Percentiles rank a stretch among this genome's conserved stretches.
Conservation (phyloP, 2,113 vertebrate species). For the Panthera uncia region DNA sequence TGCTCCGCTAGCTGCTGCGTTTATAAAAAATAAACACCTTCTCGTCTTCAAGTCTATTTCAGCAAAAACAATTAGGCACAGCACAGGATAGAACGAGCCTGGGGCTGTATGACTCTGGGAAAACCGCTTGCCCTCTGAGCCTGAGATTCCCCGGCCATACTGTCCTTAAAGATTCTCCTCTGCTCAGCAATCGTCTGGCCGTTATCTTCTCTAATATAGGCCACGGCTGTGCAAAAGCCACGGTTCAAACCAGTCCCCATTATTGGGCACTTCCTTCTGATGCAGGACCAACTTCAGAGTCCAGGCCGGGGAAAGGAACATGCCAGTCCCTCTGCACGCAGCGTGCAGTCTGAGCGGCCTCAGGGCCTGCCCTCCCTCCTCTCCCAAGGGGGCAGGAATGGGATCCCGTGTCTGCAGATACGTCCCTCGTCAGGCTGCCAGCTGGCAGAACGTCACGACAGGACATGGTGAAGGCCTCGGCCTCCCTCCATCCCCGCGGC, state of each 20-base stretch:
- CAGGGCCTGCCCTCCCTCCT: neutral
- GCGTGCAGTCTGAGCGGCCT: neutral
- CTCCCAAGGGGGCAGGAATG: neutral
- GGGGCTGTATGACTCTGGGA: neutral
- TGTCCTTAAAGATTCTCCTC: neutral
- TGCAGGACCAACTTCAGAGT: no score
- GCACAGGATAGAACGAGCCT: neutral
- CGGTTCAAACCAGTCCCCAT: neutral
- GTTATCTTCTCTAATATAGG: neutral
- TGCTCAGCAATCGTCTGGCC: neutral
- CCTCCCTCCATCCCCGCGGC: neutral
- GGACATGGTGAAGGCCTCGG: neutral
- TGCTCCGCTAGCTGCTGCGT: no score
- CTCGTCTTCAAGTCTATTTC: neutral
- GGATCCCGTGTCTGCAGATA: neutral
- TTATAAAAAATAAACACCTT: neutral
- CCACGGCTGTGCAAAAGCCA: neutral
- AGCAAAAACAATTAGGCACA: neutral
- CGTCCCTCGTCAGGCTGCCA: neutral
- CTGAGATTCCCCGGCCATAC: neutral
- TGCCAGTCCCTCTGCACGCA: accelerated
- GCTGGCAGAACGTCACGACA: neutral
- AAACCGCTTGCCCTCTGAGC: neutral
- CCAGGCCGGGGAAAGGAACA: neutral
- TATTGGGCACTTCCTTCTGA: accelerated